Evolutionary conservation across 2,113 vertebrate species (phyloP).

Genomic region (Crotalus horridus): DNA sequence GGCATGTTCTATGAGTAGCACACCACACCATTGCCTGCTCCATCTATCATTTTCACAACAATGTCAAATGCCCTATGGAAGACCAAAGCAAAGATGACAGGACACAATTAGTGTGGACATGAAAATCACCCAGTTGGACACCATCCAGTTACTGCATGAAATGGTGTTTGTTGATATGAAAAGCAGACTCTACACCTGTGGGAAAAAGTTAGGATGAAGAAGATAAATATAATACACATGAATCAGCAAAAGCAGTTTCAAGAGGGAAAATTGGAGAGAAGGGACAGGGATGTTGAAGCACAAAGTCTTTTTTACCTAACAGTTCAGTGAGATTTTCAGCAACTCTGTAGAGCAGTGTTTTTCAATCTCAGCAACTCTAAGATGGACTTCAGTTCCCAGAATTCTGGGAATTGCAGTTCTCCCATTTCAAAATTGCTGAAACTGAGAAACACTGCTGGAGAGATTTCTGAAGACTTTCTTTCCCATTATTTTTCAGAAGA

Average conservation of each 20-base stretch:
- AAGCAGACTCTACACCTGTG: not conserved
- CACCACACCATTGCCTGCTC: not conserved
- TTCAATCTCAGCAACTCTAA: not conserved
- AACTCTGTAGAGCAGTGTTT: not conserved
- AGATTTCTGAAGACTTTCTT: not conserved
- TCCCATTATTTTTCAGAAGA: not conserved
- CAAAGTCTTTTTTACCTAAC: not conserved
- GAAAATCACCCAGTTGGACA: not conserved
- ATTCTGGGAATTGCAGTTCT: not conserved
- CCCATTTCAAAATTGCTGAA: not conserved
- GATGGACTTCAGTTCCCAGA: not conserved
- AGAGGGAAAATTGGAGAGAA: not conserved
- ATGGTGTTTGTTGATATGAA: not conserved
- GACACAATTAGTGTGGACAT: not conserved
- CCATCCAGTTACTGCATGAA: not conserved
- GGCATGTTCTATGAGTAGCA: not conserved
- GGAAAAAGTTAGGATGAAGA: not conserved
- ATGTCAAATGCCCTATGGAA: not conserved
- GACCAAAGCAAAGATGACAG: not conserved
- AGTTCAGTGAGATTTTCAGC: not conserved
- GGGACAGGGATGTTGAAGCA: not conserved
- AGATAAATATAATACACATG: not conserved
- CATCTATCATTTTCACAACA: not conserved
- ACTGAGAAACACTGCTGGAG: not conserved
- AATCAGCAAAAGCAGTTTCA: not conserved